A percentile compares a stretch with the other conserved stretches of the same genome.
These are phyloP conservation scores for Theristicus caerulescens DNA, from an alignment of 2,113 vertebrate genomes.

Conservation along the genomic window DNA sequence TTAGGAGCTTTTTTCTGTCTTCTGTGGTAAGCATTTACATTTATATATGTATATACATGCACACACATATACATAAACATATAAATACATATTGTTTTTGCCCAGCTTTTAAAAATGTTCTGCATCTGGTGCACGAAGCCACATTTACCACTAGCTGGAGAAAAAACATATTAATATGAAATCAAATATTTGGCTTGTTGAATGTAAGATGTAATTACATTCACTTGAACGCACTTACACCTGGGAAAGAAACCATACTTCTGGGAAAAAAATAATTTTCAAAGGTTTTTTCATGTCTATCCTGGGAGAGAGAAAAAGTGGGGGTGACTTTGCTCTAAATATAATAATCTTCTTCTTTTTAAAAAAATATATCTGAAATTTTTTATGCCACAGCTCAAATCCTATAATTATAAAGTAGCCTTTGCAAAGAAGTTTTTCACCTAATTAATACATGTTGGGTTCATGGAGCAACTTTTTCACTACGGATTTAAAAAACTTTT, in stretches of 20 bases:
- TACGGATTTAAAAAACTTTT: conserved; percentile 12
- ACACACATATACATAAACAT: background rate
- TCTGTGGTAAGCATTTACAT: background rate
- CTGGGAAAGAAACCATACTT: conserved; percentile 56
- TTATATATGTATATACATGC: background rate
- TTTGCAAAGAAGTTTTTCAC: conserved; percentile 56
- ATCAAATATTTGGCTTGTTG: conserved; percentile 68
- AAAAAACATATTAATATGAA: conserved; percentile 61
- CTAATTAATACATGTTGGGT: conserved; percentile 45
- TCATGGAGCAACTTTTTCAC: background rate
- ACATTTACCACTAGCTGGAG: conserved; percentile 41
- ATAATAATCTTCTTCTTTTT: conserved; percentile 59
- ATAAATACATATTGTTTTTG: background rate
- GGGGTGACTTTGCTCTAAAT: conserved; percentile 68
- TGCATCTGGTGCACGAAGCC: conserved; percentile 41
- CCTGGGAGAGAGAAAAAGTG: conserved; percentile 1
- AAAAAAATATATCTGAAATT: conserved; percentile 58
- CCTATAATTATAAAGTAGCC: conserved; percentile 71
- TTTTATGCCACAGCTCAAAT: conserved; percentile 67
- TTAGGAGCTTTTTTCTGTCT: background rate
- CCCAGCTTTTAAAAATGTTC: conserved; percentile 18
- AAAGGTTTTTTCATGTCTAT: conserved; percentile 68
- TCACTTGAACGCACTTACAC: conserved; percentile 29
- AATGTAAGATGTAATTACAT: conserved; percentile 69
- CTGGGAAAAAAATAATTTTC: conserved; percentile 51